These are phyloP conservation scores for Frankliniella intonsa DNA, from an alignment of 2,888 invertebrate genomes.

Conservation along the genomic window DNA sequence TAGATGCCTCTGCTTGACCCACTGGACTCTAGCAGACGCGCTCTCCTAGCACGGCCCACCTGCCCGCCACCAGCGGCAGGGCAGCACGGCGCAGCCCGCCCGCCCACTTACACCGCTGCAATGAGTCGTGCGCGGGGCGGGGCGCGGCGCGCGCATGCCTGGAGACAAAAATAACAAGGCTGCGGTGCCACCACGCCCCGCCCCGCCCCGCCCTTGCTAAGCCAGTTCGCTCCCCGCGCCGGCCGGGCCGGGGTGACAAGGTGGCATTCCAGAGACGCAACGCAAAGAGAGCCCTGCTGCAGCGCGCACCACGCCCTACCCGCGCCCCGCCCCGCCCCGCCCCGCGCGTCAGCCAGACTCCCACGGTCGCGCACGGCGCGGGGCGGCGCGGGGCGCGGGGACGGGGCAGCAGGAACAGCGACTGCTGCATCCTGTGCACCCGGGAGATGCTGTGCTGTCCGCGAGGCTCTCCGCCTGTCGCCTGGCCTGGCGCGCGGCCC, in stretches of 20 bases:
- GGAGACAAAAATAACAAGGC: slow-evolving; percentile 5
- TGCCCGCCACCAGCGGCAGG: background rate
- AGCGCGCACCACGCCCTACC: background rate
- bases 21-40: no score
- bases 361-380: background rate
- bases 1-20: no score
- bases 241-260: no score
- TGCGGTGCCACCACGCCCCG: slow-evolving; percentile 29
- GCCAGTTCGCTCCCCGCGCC: slow-evolving; percentile 14
- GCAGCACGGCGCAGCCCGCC: background rate
- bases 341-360: background rate
- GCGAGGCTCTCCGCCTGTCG: background rate
- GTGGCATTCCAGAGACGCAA: no score
- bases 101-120: background rate
- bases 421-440: background rate
- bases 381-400: background rate
- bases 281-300: background rate
- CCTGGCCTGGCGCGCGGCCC: background rate
- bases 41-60: background rate
- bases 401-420: background rate
- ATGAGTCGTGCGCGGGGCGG: background rate
- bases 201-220: slow-evolving; percentile 15
- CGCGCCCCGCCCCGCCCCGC: background rate
- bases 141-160: background rate
- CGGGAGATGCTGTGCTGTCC: background rate